A percentile compares a stretch with the other conserved stretches of the same genome.
Conservation (phyloP, 30 jellyfish, hydroid and myxozoan genomes). For the Nemopilema nomurai region DNA sequence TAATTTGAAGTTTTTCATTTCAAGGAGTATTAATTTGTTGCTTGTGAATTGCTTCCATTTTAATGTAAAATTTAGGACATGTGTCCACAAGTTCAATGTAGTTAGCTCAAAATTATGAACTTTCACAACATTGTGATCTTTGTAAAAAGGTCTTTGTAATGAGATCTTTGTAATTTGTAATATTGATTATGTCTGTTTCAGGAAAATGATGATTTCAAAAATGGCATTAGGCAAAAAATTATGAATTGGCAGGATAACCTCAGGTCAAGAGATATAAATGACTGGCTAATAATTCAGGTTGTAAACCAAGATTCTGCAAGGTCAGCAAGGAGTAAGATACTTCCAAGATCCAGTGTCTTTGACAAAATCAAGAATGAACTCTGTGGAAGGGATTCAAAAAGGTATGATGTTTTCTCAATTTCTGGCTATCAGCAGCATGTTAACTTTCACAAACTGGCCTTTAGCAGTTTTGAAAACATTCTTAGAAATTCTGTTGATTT, state of each 20-base stretch:
- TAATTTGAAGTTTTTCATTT: too few species aligned
- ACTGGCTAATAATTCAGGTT: conserved; percentile 73
- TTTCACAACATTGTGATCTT: too few species aligned
- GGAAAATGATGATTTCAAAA: conserved; percentile 69
- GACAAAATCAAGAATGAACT: conserved; percentile 79
- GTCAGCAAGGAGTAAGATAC: conserved; percentile 34
- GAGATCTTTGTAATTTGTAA: too few species aligned
- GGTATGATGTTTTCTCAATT: conserved; percentile 17
- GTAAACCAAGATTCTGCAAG: conserved; percentile 45
- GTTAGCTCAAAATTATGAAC: too few species aligned
- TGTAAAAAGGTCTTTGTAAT: too few species aligned
- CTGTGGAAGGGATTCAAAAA: conserved; percentile 59
- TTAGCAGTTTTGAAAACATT: too few species aligned
- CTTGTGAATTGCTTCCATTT: too few species aligned
- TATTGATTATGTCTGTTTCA: background rate
- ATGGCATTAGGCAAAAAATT: conserved; percentile 47
- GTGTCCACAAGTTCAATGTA: too few species aligned
- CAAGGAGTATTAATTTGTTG: too few species aligned
- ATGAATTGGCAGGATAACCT: conserved; percentile 65
- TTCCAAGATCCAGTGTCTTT: conserved; percentile 79
- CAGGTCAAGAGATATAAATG: conserved; percentile 50
- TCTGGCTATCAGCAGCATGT: background rate
- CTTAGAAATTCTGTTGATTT: too few species aligned
- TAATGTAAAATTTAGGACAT: too few species aligned
- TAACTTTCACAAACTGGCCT: too few species aligned